Conservation (phyloP, 2,797 vertebrate species). For the Loris lydekkerianus region DNA sequence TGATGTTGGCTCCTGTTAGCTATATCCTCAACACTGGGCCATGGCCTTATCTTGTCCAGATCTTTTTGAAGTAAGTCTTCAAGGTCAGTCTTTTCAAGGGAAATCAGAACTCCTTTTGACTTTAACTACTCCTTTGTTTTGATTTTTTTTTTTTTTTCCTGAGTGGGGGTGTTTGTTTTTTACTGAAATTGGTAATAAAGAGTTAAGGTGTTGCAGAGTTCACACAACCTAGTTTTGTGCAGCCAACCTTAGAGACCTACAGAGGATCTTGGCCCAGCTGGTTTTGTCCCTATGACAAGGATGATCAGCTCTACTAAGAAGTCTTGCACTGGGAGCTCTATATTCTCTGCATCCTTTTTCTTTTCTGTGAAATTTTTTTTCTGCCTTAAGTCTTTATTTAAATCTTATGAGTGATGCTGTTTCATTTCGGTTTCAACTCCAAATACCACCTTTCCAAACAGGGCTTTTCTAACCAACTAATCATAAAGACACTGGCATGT, state of each 20-base stretch:
- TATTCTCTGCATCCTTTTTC: neutral
- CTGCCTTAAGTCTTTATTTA: neutral
- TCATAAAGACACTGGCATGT: neutral
- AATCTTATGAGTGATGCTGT: neutral
- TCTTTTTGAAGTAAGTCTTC: neutral
- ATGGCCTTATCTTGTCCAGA: neutral
- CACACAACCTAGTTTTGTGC: neutral
- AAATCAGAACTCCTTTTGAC: neutral
- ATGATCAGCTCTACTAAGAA: neutral
- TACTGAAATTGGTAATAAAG: neutral
- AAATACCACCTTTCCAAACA: neutral
- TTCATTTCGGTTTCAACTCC: conserved; percentile 15
- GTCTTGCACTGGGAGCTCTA: fast-evolving
- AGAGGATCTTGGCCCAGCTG: neutral
- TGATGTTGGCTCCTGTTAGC: neutral
- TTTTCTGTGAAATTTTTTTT: neutral
- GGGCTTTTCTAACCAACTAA: neutral
- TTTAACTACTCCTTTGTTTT: neutral
- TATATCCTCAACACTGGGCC: neutral
- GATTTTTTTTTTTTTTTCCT: neutral
- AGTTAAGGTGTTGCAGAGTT: neutral
- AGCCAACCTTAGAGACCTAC: neutral
- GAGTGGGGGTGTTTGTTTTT: neutral
- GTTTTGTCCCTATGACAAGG: neutral
- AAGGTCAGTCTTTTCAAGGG: neutral